These are phyloP conservation scores for Diadema setosum DNA, from an alignment of 35 echinoderm and acorn worm genomes.

Conservation along the genomic window DNA sequence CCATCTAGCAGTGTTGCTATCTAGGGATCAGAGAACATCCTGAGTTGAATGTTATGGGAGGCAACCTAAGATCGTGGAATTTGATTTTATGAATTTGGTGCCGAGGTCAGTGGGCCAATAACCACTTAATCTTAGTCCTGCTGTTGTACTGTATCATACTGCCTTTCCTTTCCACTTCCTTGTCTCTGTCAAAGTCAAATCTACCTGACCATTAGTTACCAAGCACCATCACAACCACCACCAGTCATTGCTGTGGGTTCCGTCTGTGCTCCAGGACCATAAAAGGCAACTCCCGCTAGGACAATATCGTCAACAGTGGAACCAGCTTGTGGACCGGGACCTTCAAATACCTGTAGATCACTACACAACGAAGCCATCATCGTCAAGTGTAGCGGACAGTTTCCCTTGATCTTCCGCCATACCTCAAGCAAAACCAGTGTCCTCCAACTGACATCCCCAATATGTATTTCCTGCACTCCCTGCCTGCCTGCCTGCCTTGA, in stretches of 20 bases:
- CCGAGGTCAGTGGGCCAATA: not conserved
- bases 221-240: no score
- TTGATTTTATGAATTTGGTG: not conserved
- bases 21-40: no score
- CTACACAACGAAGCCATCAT: no score
- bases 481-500: not conserved
- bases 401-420: not conserved
- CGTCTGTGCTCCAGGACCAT: not conserved
- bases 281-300: not conserved
- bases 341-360: no score
- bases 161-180: not conserved
- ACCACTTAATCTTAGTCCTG: not conserved
- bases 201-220: no score
- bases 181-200: not conserved
- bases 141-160: not conserved
- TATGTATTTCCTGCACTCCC: no score
- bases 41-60: not conserved
- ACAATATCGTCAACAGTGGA: no score
- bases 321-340: no score
- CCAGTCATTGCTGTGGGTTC: no score
- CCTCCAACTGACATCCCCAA: conserved; percentile 6
- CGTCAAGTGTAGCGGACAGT: not conserved
- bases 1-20: no score
- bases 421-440: not conserved
- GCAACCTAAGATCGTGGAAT: not conserved